Conservation (phyloP, 1,140 invertebrate species). For the Drosophila guanche region DNA sequence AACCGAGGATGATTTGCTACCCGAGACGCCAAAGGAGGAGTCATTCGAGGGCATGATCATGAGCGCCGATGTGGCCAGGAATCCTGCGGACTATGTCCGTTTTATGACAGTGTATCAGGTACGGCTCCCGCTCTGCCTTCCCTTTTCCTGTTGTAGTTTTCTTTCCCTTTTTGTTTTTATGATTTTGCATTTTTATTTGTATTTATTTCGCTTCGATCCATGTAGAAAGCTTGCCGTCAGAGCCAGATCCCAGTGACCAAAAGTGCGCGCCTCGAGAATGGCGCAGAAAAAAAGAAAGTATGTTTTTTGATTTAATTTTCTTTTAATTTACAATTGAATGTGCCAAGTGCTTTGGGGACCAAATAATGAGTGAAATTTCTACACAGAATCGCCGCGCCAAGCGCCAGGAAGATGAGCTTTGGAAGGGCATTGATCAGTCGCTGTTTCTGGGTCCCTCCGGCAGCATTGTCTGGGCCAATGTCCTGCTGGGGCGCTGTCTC, state of each 20-base stretch:
- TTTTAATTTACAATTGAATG: conserved; percentile 9
- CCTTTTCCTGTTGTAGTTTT: conserved; percentile 2
- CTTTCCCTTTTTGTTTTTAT: conserved; percentile 31
- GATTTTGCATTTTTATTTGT: conserved; percentile 37
- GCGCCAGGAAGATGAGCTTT: conserved; percentile 79
- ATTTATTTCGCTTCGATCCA: conserved; percentile 38
- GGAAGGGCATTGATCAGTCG: conserved; percentile 82
- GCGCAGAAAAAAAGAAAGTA: conserved; percentile 71
- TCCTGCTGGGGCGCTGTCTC: conserved; percentile 89
- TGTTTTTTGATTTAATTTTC: conserved; percentile 39
- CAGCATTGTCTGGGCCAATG: conserved; percentile 89
- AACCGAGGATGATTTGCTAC: conserved; percentile 34
- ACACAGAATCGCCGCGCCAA: conserved; percentile 65
- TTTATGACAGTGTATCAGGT: conserved; percentile 83
- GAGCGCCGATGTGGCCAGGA: conserved; percentile 70
- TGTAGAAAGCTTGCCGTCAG: conserved; percentile 76
- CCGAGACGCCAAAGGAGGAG: conserved; percentile 39
- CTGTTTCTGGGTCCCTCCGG: conserved; percentile 76
- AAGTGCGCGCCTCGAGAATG: conserved; percentile 6
- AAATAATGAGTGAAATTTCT: not conserved
- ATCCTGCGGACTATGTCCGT: conserved; percentile 67
- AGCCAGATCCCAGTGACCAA: conserved; percentile 63
- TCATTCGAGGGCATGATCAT: conserved; percentile 74
- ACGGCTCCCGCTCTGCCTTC: not conserved
- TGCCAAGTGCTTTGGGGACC: not conserved